These are phyloP conservation scores for Ridgeia piscesae DNA, from an alignment of 1,140 invertebrate species.

Conservation along the genomic window DNA sequence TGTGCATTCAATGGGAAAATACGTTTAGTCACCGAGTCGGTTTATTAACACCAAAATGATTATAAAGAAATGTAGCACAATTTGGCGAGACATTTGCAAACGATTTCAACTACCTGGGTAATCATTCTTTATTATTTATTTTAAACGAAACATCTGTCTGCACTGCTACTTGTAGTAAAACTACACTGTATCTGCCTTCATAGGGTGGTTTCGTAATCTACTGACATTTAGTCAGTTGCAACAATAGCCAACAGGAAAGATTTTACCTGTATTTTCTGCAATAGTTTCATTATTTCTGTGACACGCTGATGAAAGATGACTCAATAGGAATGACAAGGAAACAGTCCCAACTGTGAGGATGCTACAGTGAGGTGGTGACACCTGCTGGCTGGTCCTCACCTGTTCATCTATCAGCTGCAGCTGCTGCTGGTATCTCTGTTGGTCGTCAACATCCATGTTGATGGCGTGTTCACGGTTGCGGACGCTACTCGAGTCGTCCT, in stretches of 20 bases:
- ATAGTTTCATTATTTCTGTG: too few relatives aligned
- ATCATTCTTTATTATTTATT: neutral
- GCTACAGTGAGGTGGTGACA: neutral
- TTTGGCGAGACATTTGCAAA: too few relatives aligned
- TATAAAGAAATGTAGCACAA: too few relatives aligned
- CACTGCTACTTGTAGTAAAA: neutral
- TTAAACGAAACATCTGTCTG: neutral
- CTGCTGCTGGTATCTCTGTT: conserved; percentile 60
- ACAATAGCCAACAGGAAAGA: too few relatives aligned
- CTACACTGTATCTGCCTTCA: neutral
- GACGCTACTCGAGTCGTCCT: conserved; percentile 57
- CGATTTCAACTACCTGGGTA: too few relatives aligned
- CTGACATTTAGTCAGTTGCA: too few relatives aligned
- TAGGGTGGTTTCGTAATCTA: neutral
- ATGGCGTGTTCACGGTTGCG: conserved; percentile 46
- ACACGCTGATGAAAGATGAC: neutral
- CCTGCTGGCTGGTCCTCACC: conserved; percentile 33
- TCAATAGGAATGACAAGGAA: neutral
- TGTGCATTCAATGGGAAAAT: conserved; percentile 14
- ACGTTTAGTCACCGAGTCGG: neutral
- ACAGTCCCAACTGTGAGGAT: neutral
- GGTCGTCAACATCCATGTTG: conserved; percentile 48
- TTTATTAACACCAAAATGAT: neutral
- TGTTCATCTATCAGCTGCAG: conserved; percentile 75
- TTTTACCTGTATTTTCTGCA: too few relatives aligned